Evolutionary conservation across 2,113 vertebrate genomes (phyloP).

Genomic region (Vulpes lagopus): DNA sequence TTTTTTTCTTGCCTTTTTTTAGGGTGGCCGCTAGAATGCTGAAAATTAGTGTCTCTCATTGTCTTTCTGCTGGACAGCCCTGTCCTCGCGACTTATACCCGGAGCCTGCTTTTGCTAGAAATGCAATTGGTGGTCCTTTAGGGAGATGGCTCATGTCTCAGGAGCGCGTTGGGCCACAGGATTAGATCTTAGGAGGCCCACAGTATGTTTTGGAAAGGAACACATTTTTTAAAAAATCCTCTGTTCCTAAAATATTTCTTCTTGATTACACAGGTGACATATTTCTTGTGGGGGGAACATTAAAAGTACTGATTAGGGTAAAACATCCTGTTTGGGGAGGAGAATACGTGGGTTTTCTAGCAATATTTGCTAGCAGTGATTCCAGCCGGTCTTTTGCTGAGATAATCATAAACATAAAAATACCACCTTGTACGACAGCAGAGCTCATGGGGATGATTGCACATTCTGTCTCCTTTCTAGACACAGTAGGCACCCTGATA

Average conservation of each 20-base stretch:
- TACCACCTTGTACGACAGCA: neutral
- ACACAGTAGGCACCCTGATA: fast-evolving
- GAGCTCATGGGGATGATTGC: neutral
- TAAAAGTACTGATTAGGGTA: neutral
- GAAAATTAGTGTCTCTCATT: neutral
- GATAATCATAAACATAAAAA: neutral
- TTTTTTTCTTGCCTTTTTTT: neutral
- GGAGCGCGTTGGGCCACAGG: neutral
- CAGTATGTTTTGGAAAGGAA: neutral
- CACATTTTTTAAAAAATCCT: neutral
- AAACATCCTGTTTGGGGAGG: neutral
- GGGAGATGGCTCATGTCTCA: neutral
- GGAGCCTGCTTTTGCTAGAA: neutral
- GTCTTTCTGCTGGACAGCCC: neutral
- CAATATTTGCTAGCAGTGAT: neutral
- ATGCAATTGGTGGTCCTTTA: neutral
- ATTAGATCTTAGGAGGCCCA: neutral
- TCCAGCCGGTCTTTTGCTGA: neutral
- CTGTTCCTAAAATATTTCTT: neutral
- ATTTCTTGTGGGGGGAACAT: slow-evolving; percentile 42
- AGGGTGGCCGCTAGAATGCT: neutral
- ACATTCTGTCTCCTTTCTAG: neutral
- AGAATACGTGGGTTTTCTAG: neutral
- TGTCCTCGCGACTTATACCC: no score
- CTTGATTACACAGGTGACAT: neutral